Conservation (phyloP, 2,113 vertebrate species). For the Limanda limanda region DNA sequence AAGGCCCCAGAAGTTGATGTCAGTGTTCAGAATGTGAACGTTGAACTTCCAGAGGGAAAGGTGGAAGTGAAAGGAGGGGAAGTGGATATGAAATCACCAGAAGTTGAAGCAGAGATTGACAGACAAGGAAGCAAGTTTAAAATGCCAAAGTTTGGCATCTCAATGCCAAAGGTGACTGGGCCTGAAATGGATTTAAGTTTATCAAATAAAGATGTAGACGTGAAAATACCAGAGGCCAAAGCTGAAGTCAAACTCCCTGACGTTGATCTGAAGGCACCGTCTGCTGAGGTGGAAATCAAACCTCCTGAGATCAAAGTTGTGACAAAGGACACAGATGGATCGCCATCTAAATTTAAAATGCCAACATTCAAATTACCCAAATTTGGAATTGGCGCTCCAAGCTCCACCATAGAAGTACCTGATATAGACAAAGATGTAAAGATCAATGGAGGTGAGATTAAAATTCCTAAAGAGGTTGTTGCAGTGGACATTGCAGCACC, state of each 20-base stretch:
- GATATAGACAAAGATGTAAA: slow-evolving; percentile 15
- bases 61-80: slow-evolving; percentile 36
- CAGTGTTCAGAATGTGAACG: slow-evolving; percentile 22
- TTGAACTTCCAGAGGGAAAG: slow-evolving; percentile 19
- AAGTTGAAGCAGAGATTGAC: slow-evolving; percentile 7
- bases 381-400: slow-evolving; percentile 53
- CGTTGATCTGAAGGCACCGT: slow-evolving; percentile 28
- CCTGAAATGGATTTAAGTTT: slow-evolving; percentile 24
- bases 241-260: slow-evolving; percentile 20
- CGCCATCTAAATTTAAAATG: slow-evolving; percentile 66
- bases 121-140: slow-evolving; percentile 44
- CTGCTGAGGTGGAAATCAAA: slow-evolving; percentile 32
- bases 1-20: slow-evolving; percentile 28
- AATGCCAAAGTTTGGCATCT: slow-evolving; percentile 47
- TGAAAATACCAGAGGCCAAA: slow-evolving; percentile 20
- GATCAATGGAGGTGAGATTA: slow-evolving; percentile 26
- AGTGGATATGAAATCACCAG: slow-evolving; percentile 28
- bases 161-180: slow-evolving; percentile 35
- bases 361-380: slow-evolving; percentile 64
- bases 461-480: slow-evolving; percentile 25
- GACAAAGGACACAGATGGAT: slow-evolving; percentile 22
- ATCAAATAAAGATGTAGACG: slow-evolving; percentile 40
- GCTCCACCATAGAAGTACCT: not conserved
- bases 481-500: slow-evolving; percentile 13
- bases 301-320: slow-evolving; percentile 18